Percentiles rank a stretch among this genome's conserved stretches.
Conservation (phyloP, 2,797 vertebrate species). For the Astyanax mexicanus region DNA sequence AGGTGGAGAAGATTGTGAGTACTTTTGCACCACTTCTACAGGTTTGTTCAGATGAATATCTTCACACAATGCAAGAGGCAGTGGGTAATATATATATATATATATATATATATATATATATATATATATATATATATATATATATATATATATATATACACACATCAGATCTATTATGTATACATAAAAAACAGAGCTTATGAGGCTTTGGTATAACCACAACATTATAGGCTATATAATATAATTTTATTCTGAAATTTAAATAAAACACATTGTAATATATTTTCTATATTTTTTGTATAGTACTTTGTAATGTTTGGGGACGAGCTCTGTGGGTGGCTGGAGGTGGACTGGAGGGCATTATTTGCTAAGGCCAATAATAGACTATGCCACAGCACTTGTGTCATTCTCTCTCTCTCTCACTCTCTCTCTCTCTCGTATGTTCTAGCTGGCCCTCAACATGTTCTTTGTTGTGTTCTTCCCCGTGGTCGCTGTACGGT, state of each 20-base stretch:
- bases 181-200: not conserved
- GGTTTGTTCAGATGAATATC: not conserved
- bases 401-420: conserved; percentile 16
- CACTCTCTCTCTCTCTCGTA: conserved; percentile 4
- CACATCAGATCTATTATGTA: not conserved
- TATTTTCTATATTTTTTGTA: conserved; percentile 1
- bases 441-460: conserved; percentile 47
- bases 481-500: conserved; percentile 55
- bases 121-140: no score
- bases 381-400: conserved; percentile 20
- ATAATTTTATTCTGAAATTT: conserved; percentile 4
- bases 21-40: not conserved
- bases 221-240: not conserved
- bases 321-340: conserved; percentile 16
- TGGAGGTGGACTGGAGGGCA: conserved; percentile 12
- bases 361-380: conserved; percentile 21
- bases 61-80: not conserved
- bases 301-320: not conserved
- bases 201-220: not conserved
- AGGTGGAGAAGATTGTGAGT: not conserved
- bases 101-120: no score
- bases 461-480: conserved; percentile 48
- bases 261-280: conserved; percentile 10
- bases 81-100: no score
- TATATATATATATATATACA: no score